Conservation (phyloP, 1,140 invertebrate genomes). For the Drosophila murphyi region DNA sequence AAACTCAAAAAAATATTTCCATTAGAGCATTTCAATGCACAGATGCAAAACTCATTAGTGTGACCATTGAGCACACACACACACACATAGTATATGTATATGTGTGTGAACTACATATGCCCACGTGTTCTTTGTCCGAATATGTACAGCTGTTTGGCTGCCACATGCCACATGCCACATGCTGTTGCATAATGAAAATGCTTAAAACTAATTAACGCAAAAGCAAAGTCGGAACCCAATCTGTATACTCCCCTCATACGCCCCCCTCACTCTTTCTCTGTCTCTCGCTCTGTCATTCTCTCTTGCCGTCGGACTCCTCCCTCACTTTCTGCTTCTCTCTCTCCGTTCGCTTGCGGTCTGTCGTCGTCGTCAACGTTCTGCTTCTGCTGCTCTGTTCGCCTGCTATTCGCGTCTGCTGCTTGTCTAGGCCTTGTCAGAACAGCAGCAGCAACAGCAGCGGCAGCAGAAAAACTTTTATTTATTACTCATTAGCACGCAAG, state of each 20-base stretch:
- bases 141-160: constrained; percentile 12
- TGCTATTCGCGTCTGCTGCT: constrained; percentile 65
- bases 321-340: constrained; percentile 3
- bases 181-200: constrained; percentile 72
- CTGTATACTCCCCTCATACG: constrained; percentile 19
- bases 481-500: constrained; percentile 84
- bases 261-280: constrained; percentile 4
- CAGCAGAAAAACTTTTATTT: constrained; percentile 47
- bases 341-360: constrained; percentile 5
- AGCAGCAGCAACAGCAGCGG: constrained; percentile 11
- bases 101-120: not conserved
- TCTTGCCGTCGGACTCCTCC: constrained; percentile 4
- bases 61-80: not conserved
- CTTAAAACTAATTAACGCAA: constrained; percentile 79
- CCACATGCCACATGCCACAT: constrained; percentile 51
- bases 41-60: constrained; percentile 3
- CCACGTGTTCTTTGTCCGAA: constrained; percentile 11
- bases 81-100: not conserved
- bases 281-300: not conserved
- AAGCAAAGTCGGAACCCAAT: constrained; percentile 68
- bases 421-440: constrained; percentile 54
- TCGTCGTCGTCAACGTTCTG: constrained; percentile 31
- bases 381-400: constrained; percentile 65
- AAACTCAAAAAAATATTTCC: not conserved
- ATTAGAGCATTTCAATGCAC: not conserved